These are phyloP conservation scores for Chesias legatella DNA, from an alignment of 2,888 invertebrate genomes.

Conservation along the genomic window DNA sequence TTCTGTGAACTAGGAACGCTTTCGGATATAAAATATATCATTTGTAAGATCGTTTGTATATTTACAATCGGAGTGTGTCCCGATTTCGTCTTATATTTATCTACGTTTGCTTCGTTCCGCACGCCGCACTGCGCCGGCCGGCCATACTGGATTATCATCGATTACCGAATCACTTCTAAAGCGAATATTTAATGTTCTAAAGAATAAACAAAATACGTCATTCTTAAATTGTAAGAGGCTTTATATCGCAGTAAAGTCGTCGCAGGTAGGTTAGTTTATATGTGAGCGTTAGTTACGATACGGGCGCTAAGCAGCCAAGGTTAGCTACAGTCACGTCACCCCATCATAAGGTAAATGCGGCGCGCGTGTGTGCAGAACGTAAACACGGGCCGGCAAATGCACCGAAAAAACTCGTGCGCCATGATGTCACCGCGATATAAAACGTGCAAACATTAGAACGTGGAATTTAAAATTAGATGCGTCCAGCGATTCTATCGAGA, in stretches of 20 bases:
- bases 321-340: slow-evolving; percentile 50
- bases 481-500: slow-evolving; percentile 60
- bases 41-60: slow-evolving; percentile 36
- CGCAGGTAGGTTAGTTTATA: neutral
- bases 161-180: slow-evolving; percentile 2
- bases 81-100: slow-evolving; percentile 37
- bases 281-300: slow-evolving; percentile 27
- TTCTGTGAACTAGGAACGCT: slow-evolving; percentile 38
- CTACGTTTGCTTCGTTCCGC: slow-evolving; percentile 31
- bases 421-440: slow-evolving; percentile 80
- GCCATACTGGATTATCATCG: slow-evolving; percentile 24
- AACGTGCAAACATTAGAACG: slow-evolving; percentile 69
- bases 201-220: no score
- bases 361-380: slow-evolving; percentile 62
- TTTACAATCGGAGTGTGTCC: slow-evolving; percentile 32
- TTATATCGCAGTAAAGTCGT: no score
- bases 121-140: slow-evolving; percentile 33
- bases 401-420: slow-evolving; percentile 63
- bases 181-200: neutral
- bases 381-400: slow-evolving; percentile 68
- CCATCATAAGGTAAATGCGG: slow-evolving; percentile 48
- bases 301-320: slow-evolving; percentile 41
- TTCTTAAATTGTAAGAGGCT: no score
- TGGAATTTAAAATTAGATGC: slow-evolving; percentile 73
- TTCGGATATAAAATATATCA: slow-evolving; percentile 27